Base-by-base conservation (phyloP, 2,113 vertebrate genomes). In the Megatriorchis doriae region DNA sequence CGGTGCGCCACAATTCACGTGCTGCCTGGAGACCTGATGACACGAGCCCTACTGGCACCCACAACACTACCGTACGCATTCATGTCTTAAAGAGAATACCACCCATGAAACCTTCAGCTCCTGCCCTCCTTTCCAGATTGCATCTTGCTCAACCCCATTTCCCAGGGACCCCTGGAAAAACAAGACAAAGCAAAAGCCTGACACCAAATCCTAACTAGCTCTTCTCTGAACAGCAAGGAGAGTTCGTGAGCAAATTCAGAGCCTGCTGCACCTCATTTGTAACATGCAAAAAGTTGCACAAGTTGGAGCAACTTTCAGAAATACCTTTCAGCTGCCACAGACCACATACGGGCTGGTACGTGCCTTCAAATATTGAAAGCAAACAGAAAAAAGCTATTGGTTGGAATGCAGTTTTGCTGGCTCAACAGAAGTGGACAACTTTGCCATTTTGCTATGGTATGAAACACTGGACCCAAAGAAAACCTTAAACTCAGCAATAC, bases 31-130 rank as follows among this genome's bases (percentile, higher is more conserved):
- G 47, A 61, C 27, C 84, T 56, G 63, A 77, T 26, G 16, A 78
- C 88, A 79, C 6, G 59, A 97, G 95, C 95, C 96, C 93, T 94
- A 77, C 84, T 55, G 25, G 62, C 62, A 11, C 50, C n/a, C 68
- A 52, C 9, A 10, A 47, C 47, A 31, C 4, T 66, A 66, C 65
- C 11, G 20, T 55, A 56, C 11, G 3, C 45, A 40, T 59, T 34
- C 83, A 59, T 6, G 6, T 38, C 12, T 18, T 93, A 72, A 94
- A 93, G 90, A 31, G 66, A 92, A 17, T 13, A 4, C 22, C 25
- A 31, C 38, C 34, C 65, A 16, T 11, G 6, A 52, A 50, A 80
- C 32, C n/a, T 68, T 62, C 75, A n/a, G 55, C 20, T 61, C 47
- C 56, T 8, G n/a, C 38, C 53, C n/a, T 55, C 70, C 48, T 72